Conservation (phyloP, 1,140 invertebrate species). For the Diabrotica virgifera region DNA sequence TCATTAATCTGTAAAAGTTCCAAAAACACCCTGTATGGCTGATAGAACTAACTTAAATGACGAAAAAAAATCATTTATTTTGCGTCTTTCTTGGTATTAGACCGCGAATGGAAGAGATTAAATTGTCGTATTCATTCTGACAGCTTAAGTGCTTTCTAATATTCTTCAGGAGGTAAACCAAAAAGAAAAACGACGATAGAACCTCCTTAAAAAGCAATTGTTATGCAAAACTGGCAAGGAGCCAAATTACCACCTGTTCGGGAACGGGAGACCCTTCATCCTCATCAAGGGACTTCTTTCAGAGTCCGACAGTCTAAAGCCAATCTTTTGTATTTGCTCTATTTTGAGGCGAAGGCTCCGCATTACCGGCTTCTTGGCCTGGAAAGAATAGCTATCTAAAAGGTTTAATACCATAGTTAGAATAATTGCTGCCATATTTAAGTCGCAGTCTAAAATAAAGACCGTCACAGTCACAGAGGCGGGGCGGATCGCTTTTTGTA, state of each 20-base stretch:
- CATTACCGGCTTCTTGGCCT: slow-evolving; percentile 44
- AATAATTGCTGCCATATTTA: slow-evolving; percentile 49
- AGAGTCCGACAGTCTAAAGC: slow-evolving; percentile 42
- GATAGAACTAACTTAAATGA: not conserved
- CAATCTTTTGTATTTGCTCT: slow-evolving; percentile 48
- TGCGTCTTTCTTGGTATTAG: slow-evolving; percentile 25
- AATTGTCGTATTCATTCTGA: slow-evolving; percentile 45
- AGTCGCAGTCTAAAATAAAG: slow-evolving; percentile 42
- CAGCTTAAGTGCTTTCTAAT: slow-evolving; percentile 48
- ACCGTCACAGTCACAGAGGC: slow-evolving; percentile 14
- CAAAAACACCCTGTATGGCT: not conserved
- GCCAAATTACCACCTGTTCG: slow-evolving; percentile 47
- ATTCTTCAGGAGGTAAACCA: slow-evolving; percentile 46
- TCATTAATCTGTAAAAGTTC: not conserved
- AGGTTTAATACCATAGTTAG: slow-evolving; percentile 48
- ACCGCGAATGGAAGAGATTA: slow-evolving; percentile 34
- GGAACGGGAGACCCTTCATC: slow-evolving; percentile 41
- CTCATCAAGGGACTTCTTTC: slow-evolving; percentile 45
- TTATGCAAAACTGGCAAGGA: slow-evolving; percentile 46
- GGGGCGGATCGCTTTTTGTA: not conserved
- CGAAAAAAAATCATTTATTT: slow-evolving; percentile 42
- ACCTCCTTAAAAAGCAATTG: slow-evolving; percentile 46
- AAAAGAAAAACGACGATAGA: slow-evolving; percentile 46
- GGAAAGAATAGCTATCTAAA: slow-evolving; percentile 49
- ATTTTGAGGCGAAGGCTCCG: slow-evolving; percentile 40